Evolutionary conservation across 2,797 vertebrate genomes (phyloP), one percentile per base, ranked within the genome.

Genomic region (Anguilla anguilla): DNA sequence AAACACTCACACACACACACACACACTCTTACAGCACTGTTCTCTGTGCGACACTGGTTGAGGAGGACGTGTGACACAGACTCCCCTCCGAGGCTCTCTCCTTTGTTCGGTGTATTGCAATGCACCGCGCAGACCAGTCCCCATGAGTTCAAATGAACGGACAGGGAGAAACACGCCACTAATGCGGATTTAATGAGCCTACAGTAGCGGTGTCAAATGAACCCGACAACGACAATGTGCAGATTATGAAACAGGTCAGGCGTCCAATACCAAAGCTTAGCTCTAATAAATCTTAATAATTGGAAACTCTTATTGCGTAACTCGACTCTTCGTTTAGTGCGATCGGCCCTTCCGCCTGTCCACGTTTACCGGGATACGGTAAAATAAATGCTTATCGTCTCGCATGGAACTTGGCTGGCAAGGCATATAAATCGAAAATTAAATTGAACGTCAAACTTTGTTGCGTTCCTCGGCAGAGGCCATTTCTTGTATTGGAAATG

Each of bases 401-500:
- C 19, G 35, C 13, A 22, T 22, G 17, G 5, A 46, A 25, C 39
- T 79, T 7, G 13, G 43, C 74, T 19, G 39, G 74, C 3, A 43
- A 79, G 31, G 15, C 74, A 79, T 79, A 79, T 79, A 79, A 79
- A 79, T 79, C 79, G 74, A 43, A 46, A 35, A 79, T 79, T 79
- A 79, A 79, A 79, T 79, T 79, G 35, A 43, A 46, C 74, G 46
- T 79, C 19, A 46, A 79, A 35, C 35, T 15, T 19, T 77, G 72
- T 17, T 39, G 39, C 72, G 13, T 77, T 35, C n/a, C 72, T 9
- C 11, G 35, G 15, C 35, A 7, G 31, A 79, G 11, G 46, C 74
- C 39, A 9, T 43, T 79, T 7, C 31, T 5, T 19, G 74, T 46
- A 79, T 79, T 46, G 39, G 35, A 46, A 79, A 46, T 39, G 74